phyloP scores from a whole-genome alignment of 2,888 invertebrate species.

The Morpho achilles region DNA sequence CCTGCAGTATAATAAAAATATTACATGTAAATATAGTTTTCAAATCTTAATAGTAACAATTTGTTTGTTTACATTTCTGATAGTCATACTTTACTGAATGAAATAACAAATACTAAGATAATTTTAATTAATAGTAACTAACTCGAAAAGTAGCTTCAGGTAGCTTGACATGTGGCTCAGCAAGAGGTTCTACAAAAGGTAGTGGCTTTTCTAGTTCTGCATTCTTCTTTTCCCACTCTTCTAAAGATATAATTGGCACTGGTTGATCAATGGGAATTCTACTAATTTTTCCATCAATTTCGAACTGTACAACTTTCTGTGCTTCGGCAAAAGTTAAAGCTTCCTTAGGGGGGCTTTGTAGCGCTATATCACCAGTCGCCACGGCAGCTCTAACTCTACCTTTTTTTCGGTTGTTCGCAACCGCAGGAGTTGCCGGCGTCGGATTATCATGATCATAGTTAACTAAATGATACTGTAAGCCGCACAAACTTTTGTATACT shows the following conservation, averaged over 20 bases:
- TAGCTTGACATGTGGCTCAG: constrained; percentile 66
- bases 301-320: constrained; percentile 91
- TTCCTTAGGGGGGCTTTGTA: constrained; percentile 80
- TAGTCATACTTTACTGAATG: neutral
- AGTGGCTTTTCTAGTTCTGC: constrained; percentile 66
- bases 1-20: no score
- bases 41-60: no score
- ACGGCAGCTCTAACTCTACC: constrained; percentile 79
- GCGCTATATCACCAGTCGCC: constrained; percentile 75
- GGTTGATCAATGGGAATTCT: constrained; percentile 82
- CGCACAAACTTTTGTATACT: constrained; percentile 91
- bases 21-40: no score
- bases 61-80: no score
- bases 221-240: constrained; percentile 80
- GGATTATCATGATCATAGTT: constrained; percentile 92
- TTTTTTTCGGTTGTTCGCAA: constrained; percentile 82
- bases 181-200: constrained; percentile 58
- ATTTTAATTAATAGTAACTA: constrained; percentile 12
- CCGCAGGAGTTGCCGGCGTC: constrained; percentile 80
- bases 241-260: constrained; percentile 83
- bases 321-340: constrained; percentile 90
- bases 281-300: constrained; percentile 89
- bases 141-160: constrained; percentile 73
- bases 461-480: constrained; percentile 91
- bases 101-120: neutral